These are phyloP conservation scores for Colaptes auratus DNA, from an alignment of 2,113 vertebrate species.

Conservation along the genomic window DNA sequence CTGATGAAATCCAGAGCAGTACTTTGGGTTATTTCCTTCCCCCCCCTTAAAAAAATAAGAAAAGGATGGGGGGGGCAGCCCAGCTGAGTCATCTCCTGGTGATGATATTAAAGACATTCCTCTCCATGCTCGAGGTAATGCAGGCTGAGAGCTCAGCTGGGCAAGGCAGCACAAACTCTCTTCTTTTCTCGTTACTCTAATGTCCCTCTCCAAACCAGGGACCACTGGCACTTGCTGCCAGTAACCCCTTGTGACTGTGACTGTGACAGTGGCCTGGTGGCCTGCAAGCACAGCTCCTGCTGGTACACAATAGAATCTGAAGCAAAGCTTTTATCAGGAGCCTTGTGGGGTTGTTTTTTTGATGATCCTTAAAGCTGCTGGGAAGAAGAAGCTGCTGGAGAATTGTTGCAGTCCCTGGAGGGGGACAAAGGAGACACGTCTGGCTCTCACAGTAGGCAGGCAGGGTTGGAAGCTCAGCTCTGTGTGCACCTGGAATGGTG, in stretches of 20 bases:
- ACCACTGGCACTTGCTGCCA: not conserved
- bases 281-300: not conserved
- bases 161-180: not conserved
- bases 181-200: not conserved
- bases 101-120: constrained; percentile 12
- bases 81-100: not conserved
- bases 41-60: not conserved
- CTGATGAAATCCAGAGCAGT: not conserved
- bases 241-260: not conserved
- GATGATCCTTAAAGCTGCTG: not conserved
- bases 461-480: not conserved
- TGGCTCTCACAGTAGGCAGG: not conserved
- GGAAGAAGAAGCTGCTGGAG: not conserved
- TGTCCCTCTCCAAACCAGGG: not conserved
- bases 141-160: not conserved
- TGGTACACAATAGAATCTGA: not conserved
- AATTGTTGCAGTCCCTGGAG: fast-evolving
- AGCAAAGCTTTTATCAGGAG: not conserved
- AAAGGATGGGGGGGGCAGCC: too few species aligned
- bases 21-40: not conserved
- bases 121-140: not conserved
- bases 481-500: not conserved
- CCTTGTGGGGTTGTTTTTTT: not conserved
- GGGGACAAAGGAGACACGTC: not conserved
- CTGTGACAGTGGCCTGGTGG: not conserved